A percentile compares a stretch with the other conserved stretches of the same genome.
These are phyloP conservation scores for Halichoeres trimaculatus DNA, from an alignment of 2,113 vertebrate genomes.

Conservation along the genomic window DNA sequence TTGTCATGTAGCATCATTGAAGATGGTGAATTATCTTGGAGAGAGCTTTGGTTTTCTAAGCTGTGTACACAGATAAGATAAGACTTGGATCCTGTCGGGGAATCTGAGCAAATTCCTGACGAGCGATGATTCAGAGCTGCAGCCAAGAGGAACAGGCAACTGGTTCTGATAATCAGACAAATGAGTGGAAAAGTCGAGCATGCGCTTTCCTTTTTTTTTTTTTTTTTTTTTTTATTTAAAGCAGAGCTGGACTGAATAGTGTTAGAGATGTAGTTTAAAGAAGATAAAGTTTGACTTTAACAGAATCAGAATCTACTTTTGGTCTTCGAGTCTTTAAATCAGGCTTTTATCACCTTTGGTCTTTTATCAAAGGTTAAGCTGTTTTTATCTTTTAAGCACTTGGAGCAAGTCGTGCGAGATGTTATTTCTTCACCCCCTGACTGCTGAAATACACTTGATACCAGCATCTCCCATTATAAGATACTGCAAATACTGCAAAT, in stretches of 20 bases:
- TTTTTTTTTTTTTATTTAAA: too few species aligned
- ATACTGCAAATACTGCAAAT: too few species aligned
- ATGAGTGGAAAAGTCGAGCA: background rate
- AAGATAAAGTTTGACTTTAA: too few species aligned
- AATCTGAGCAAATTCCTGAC: background rate
- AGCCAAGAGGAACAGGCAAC: background rate
- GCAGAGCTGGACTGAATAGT: background rate
- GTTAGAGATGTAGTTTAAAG: background rate
- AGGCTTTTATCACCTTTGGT: too few species aligned
- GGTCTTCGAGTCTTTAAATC: too few species aligned
- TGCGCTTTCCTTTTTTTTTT: background rate
- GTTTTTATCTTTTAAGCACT: too few species aligned
- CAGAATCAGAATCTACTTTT: too few species aligned
- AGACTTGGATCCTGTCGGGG: background rate
- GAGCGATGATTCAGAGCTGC: background rate
- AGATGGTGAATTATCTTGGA: constrained; percentile 25
- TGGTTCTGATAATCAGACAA: background rate
- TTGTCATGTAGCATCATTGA: constrained; percentile 31
- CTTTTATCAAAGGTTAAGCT: too few species aligned
- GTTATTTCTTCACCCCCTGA: too few species aligned
- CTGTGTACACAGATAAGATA: background rate
- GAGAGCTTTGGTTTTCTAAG: background rate
- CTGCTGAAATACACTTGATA: too few species aligned
- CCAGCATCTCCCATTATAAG: too few species aligned
- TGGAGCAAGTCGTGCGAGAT: too few species aligned